Conservation (phyloP, 2,113 vertebrate species). For the Synodontis membranacea region DNA sequence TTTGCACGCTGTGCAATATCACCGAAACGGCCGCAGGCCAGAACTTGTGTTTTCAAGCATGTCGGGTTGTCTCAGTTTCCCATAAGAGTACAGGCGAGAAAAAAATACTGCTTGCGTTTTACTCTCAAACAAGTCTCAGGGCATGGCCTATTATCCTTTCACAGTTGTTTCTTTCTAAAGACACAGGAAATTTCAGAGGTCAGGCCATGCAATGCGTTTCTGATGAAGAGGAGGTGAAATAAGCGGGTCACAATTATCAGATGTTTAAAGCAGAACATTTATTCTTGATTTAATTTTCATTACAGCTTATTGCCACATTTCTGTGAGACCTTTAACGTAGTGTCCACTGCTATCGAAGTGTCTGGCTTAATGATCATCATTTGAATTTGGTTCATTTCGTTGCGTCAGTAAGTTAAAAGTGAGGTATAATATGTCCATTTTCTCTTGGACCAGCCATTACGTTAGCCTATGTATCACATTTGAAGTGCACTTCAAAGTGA, state of each 20-base stretch:
- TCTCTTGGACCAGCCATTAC: constrained; percentile 3
- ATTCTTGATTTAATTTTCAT: neutral
- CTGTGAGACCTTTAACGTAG: neutral
- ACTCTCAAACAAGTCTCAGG: neutral
- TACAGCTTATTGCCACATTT: neutral
- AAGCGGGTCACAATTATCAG: neutral
- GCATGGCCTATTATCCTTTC: neutral
- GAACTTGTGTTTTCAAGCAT: constrained; percentile 69
- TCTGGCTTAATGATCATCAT: neutral
- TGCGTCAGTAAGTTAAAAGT: neutral
- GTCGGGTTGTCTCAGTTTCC: constrained; percentile 52
- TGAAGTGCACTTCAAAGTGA: neutral
- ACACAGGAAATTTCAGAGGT: neutral
- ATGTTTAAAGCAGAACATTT: neutral
- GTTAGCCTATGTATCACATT: constrained; percentile 4
- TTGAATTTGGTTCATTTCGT: neutral
- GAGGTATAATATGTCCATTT: neutral
- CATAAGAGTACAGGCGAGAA: constrained; percentile 24
- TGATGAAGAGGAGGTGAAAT: neutral
- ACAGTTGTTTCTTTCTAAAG: neutral
- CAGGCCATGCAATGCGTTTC: neutral
- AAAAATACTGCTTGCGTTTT: neutral
- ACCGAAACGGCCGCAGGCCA: constrained; percentile 76
- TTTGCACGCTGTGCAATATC: constrained; percentile 86
- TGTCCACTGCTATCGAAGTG: neutral